These are phyloP conservation scores for Leptogaster cylindrica DNA, from an alignment of 2,888 invertebrate genomes.

Conservation along the genomic window DNA sequence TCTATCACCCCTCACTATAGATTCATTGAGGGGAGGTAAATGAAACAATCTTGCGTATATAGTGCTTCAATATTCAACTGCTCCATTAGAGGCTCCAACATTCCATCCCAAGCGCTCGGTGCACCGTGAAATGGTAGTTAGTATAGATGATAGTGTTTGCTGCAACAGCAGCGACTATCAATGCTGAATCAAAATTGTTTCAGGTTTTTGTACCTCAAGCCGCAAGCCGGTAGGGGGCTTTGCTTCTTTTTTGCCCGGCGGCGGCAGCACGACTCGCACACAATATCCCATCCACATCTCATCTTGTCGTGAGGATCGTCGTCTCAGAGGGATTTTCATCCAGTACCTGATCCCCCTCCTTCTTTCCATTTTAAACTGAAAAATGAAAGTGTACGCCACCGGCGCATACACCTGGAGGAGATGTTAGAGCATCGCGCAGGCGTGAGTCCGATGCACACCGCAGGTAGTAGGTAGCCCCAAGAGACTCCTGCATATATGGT, in stretches of 20 bases:
- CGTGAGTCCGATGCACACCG: slow-evolving; percentile 8
- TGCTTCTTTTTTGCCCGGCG: slow-evolving; percentile 7
- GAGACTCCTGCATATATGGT: too few species aligned
- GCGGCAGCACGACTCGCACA: slow-evolving; percentile 15
- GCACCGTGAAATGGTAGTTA: slow-evolving; percentile 25
- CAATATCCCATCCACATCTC: slow-evolving; percentile 8
- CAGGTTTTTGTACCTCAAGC: too few species aligned
- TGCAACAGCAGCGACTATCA: slow-evolving; percentile 9
- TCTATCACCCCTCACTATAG: too few species aligned
- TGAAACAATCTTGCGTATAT: slow-evolving; percentile 29
- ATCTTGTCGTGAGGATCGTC: slow-evolving; percentile 28
- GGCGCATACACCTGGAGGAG: slow-evolving; percentile 24
- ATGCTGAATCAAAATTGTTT: slow-evolving; percentile 33
- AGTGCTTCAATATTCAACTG: slow-evolving; percentile 32
- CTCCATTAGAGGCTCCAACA: slow-evolving; percentile 40
- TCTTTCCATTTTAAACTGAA: slow-evolving; percentile 15
- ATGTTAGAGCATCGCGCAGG: background rate
- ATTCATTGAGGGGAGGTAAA: background rate
- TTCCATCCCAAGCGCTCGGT: slow-evolving; percentile 22
- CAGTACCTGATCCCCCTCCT: too few species aligned
- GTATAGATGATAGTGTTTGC: slow-evolving; percentile 14
- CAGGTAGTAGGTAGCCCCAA: background rate
- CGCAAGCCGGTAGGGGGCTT: too few species aligned
- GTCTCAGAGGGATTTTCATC: slow-evolving; percentile 17
- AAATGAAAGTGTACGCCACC: slow-evolving; percentile 32